Evolutionary conservation across 2,888 invertebrate genomes (phyloP), one percentile per base, ranked within the genome.

Genomic region (Adelphocoris suturalis): DNA sequence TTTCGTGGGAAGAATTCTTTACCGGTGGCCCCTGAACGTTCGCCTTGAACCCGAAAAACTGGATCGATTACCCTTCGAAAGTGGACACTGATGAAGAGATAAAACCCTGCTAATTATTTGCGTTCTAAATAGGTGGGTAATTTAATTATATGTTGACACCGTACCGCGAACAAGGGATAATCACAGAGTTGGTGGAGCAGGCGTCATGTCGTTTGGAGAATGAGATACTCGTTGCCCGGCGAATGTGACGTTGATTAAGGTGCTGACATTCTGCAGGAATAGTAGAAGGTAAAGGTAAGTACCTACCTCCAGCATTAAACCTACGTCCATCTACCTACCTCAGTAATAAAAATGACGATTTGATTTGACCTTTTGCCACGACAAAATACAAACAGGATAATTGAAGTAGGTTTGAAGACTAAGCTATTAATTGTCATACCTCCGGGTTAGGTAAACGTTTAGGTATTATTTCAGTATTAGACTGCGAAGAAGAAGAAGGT

Each of bases 21-120:
- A 23, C 19, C 7, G 27, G 23, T 7, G 19, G 23, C 68, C 68
- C 23, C 23, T 23, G 68, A 68, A 68, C 68, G 68, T 27, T 68
- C 68, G 68, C 68, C 68, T 68, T 68, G 68, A 68, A 68, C 68
- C 68, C 68, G 68, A 68, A 68, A 37, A 68, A 68, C 68, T 68
- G 68, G 23, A 68, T 68, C 68, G 68, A 23, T 68, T 68, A 68
- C 68, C 23, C 3, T 19, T 27, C 27, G 23, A 68, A n/a, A 1
- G 12, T 13, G 23, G 23, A 68, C 68, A 68, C 68, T 11, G 68
- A 68, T 68, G 68, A 68, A 68, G 68, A 23, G 68, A 68, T 68
- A 68, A 68, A 37, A n/a, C 23, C 68, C 27, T 9, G 68, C 68
- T 68, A 68, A 68, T 68, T 68, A 27, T 68, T 23, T 13, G 68